Base-by-base conservation (phyloP, 2,797 vertebrate genomes). In the Taeniopygia guttata region DNA sequence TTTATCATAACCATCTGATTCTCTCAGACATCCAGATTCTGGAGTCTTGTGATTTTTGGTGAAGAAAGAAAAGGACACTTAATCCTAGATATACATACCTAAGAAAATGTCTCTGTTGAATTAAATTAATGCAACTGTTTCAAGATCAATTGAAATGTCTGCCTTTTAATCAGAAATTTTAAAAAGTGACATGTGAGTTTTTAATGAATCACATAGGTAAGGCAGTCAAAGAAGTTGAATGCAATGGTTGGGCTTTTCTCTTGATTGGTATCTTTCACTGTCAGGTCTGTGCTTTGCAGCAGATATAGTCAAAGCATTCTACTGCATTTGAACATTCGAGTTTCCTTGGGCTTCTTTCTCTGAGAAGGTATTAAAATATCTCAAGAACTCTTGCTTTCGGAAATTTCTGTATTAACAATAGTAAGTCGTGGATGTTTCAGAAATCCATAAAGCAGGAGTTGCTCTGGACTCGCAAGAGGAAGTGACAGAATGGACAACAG, bases 191-290 rank as follows among this genome's bases (percentile, higher is more conserved):
- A 84, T 52, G 16, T 64, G 34, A 45, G 34, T 70, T 95, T 93
- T 96, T 77, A 94, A 93, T 10, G 12, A 82, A n/a, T 93, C 77
- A 92, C n/a, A 78, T 11, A 9, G 78, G 67, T 95, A 95, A 92
- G 54, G 48, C 67, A 77, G 20, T 40, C 20, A 75, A 58, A 18
- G 92, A 97, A 90, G 62, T 91, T 45, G 94, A 93, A 84, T 74
- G n/a, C 59, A 73, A 64, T n/a, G 25, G 11, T 56, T 87, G 55
- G 13, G 20, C 59, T 84, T 83, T 84, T 36, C n/a, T 70, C 26
- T 89, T 89, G 5, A 7, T 13, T 88, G 42, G 25, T 84, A 59
- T 36, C 4, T 93, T 97, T 89, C 91, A 60, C 34, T 87, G 34
- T 77, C 63, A 59, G 56, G 42, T 36, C 63, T 97, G 20, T 95